A percentile compares a stretch with the other conserved stretches of the same genome.
These are phyloP conservation scores for Acromyrmex charruanus DNA, from an alignment of 1,140 invertebrate species.

Conservation along the genomic window DNA sequence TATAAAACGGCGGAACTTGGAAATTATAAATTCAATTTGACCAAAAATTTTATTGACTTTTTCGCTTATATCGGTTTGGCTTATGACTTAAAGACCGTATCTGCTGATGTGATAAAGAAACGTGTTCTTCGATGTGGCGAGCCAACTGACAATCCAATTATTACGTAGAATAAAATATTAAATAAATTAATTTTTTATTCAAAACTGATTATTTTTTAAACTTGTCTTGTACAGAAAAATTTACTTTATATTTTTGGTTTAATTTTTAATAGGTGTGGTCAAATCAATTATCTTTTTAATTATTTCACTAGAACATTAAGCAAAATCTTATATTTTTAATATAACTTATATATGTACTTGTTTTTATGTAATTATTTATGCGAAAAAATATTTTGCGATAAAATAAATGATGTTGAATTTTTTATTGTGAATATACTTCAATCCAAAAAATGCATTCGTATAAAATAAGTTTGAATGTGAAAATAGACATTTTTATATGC, in stretches of 20 bases:
- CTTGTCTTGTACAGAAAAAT: not conserved
- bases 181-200: not conserved
- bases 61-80: slow-evolving; percentile 88
- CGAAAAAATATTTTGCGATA: no score
- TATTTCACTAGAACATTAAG: not conserved
- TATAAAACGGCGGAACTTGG: slow-evolving; percentile 87
- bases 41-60: slow-evolving; percentile 88
- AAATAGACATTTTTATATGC: no score
- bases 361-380: no score
- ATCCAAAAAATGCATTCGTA: no score
- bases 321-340: not conserved
- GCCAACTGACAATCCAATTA: not conserved
- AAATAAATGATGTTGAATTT: no score
- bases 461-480: no score
- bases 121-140: not conserved
- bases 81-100: slow-evolving; percentile 87
- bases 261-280: not conserved
- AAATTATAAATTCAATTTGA: slow-evolving; percentile 87
- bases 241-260: not conserved
- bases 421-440: no score
- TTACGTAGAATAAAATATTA: not conserved
- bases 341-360: not conserved
- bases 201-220: not conserved
- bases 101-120: slow-evolving; percentile 66
- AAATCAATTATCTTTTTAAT: not conserved